Conservation (phyloP, 1,140 invertebrate genomes). For the Microplitis mediator region DNA sequence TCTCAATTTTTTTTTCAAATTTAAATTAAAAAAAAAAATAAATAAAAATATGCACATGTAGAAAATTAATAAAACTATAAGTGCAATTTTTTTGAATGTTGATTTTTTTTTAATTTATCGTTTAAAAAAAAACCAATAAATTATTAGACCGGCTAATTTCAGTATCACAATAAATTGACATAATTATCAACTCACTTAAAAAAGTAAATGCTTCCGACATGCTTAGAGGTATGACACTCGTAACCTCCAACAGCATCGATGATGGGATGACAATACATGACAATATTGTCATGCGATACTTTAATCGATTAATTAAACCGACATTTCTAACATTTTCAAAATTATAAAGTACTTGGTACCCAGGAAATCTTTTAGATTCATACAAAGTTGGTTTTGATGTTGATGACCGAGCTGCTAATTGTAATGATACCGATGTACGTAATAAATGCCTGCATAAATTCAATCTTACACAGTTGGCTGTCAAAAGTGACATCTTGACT, state of each 20-base stretch:
- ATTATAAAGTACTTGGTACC: slow-evolving; percentile 34
- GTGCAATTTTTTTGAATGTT: no score
- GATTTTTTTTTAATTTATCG: no score
- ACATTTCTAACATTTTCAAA: slow-evolving; percentile 10
- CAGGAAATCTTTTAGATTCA: slow-evolving; percentile 29
- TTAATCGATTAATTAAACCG: slow-evolving; percentile 25
- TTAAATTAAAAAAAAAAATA: no score
- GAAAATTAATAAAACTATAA: no score
- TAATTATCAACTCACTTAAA: no score
- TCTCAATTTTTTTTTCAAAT: no score
- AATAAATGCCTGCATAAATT: slow-evolving; percentile 4
- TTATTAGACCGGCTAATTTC: no score
- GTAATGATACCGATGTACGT: slow-evolving; percentile 8
- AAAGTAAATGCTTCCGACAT: no score
- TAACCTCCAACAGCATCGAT: neutral
- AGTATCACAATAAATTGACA: no score
- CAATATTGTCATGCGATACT: slow-evolving; percentile 11
- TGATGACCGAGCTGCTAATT: neutral
- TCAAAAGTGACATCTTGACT: neutral
- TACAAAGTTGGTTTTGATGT: neutral
- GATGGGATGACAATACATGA: neutral
- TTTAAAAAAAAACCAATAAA: no score
- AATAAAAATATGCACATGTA: no score
- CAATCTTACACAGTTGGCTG: neutral
- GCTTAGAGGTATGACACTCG: neutral